Evolutionary conservation across 2,113 vertebrate species (phyloP).

Genomic region (Edolisoma coerulescens): DNA sequence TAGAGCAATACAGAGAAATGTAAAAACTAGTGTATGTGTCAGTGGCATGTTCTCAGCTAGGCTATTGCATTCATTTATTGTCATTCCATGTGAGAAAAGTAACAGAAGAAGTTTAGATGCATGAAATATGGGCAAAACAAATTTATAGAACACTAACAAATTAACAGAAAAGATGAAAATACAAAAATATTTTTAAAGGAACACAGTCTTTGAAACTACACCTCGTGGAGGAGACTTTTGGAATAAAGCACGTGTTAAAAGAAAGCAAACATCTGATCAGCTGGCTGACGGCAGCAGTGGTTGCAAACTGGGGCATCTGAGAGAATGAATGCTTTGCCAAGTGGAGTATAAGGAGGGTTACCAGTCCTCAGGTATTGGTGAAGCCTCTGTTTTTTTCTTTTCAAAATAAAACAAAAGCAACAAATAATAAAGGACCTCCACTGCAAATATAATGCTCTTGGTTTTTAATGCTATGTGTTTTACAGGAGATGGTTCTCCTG

Average conservation of each 20-base stretch:
- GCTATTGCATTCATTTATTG: neutral
- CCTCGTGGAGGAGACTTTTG: neutral
- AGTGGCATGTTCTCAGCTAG: neutral
- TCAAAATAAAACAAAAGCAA: neutral
- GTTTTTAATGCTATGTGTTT: neutral
- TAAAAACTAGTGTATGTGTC: neutral
- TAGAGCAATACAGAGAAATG: neutral
- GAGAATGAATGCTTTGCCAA: neutral
- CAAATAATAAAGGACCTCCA: neutral
- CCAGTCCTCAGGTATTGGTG: neutral
- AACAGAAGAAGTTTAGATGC: neutral
- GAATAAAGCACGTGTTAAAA: neutral
- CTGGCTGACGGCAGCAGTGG: fast-evolving
- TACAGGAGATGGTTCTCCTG: neutral
- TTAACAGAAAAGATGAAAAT: neutral
- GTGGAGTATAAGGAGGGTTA: neutral
- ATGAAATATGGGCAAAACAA: neutral
- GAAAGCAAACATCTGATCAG: neutral
- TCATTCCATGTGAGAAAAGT: neutral
- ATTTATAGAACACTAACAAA: neutral
- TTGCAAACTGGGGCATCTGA: neutral
- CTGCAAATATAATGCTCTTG: neutral
- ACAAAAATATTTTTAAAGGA: neutral
- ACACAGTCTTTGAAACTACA: neutral
- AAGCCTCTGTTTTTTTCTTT: neutral